Evolutionary conservation across 1,140 invertebrate species (phyloP).

Genomic region (Hycleus phaleratus): DNA sequence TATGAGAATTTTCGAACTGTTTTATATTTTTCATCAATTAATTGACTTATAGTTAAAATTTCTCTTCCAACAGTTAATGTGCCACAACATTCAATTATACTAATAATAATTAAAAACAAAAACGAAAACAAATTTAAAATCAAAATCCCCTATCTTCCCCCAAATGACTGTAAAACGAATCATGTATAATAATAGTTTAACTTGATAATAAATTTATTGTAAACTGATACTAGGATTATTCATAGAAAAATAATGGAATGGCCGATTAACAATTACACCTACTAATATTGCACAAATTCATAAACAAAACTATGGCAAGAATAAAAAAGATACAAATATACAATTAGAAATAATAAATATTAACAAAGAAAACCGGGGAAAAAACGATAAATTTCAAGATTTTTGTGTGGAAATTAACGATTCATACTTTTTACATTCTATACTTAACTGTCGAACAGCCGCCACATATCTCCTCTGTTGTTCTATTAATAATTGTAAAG

Average conservation of each 20-base stretch:
- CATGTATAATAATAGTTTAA: slow-evolving; percentile 23
- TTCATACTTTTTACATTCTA: slow-evolving; percentile 64
- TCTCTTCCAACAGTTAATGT: slow-evolving; percentile 17
- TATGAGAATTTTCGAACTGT: slow-evolving; percentile 21
- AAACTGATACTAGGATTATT: background rate
- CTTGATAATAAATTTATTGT: slow-evolving; percentile 25
- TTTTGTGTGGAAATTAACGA: slow-evolving; percentile 11
- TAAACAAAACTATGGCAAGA: too few relatives aligned
- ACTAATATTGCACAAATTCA: too few relatives aligned
- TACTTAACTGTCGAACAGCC: slow-evolving; percentile 72
- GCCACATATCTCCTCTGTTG: slow-evolving; percentile 77
- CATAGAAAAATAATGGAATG: too few relatives aligned
- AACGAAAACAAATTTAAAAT: slow-evolving; percentile 20
- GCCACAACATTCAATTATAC: slow-evolving; percentile 23
- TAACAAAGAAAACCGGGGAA: too few relatives aligned
- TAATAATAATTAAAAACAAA: slow-evolving; percentile 3
- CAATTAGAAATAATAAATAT: too few relatives aligned
- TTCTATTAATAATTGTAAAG: slow-evolving; percentile 66
- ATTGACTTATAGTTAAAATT: slow-evolving; percentile 11
- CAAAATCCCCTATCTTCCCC: background rate
- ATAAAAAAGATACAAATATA: too few relatives aligned
- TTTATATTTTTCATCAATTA: slow-evolving; percentile 18
- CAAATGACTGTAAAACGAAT: slow-evolving; percentile 19
- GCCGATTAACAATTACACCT: too few relatives aligned
- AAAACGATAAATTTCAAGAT: too few relatives aligned